phyloP scores from a whole-genome alignment of 2,113 vertebrate genomes.

The Elanus axillaris region DNA sequence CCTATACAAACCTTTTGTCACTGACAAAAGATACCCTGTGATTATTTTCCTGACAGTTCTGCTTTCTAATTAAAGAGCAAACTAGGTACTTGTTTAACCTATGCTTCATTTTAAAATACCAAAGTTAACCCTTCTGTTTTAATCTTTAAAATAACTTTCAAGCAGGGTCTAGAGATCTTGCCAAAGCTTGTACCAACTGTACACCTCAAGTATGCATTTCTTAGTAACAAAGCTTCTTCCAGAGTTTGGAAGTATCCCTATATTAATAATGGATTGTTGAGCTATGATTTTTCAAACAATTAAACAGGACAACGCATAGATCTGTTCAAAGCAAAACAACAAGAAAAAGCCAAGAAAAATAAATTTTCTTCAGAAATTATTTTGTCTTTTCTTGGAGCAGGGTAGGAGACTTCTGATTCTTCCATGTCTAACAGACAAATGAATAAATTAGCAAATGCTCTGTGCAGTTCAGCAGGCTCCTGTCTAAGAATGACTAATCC shows the following conservation, averaged over 20 bases:
- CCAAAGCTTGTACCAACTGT: not conserved
- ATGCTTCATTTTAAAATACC: conserved; percentile 3
- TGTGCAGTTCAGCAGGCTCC: not conserved
- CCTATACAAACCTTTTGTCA: not conserved
- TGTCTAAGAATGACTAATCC: not conserved
- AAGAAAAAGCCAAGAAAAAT: not conserved
- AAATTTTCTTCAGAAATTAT: not conserved
- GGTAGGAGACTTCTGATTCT: not conserved
- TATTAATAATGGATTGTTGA: not conserved
- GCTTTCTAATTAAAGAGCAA: conserved; percentile 64
- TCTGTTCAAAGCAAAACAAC: not conserved
- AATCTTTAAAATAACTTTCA: not conserved
- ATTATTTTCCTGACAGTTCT: conserved; percentile 21
- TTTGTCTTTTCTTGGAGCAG: not conserved
- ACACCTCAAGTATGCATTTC: not conserved
- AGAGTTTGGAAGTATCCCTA: not conserved
- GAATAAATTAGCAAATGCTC: not conserved
- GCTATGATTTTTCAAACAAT: not conserved
- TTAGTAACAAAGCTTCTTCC: not conserved
- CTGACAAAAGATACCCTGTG: conserved; percentile 49
- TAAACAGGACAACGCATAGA: not conserved
- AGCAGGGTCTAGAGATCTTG: not conserved
- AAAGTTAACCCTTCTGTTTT: not conserved
- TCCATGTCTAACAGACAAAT: not conserved
- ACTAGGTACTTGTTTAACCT: not conserved